Evolutionary conservation across 2,888 invertebrate genomes (phyloP), one percentile per base, ranked within the genome.

Genomic region (Epicampocera succincta): DNA sequence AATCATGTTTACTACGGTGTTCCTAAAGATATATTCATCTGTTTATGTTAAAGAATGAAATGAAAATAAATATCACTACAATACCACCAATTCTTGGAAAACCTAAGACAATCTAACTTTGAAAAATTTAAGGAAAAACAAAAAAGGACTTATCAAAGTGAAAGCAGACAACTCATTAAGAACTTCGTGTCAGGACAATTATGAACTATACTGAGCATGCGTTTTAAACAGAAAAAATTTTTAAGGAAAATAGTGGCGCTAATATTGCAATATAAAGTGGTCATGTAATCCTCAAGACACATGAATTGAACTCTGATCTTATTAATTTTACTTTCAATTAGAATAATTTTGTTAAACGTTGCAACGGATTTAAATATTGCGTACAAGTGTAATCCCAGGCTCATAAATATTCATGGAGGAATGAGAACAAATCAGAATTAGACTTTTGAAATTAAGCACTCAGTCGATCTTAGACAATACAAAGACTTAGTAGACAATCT

Each of bases 341-440:
- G 25, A 5, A 2, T 25, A 48, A 5, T 48, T 48, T 5, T 17
- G 8, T 2, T 6, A 48, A 48, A 15, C 17, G 17, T 48, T 17
- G 15, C 46, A 1, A 33, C 48, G 5, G 48, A 38, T 19, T 11
- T 48, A 6, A 65, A 38, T 38, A 76, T 81, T 21, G 21, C 82
- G 11, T 76, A 82, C 42, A 80, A 84, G 38, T 74, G 63, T 5
- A 69, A 69, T 50, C 44, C 68, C 12, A 69, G 72, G 63, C 50
- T 77, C 2, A 42, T 80, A 11, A 54, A 52, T 6, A 56, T 81
- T 1, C 60, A 78, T 19, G 21, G 13, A 5, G 78, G 75, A 48
- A 66, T 25, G 25, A 78, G 68, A 29, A 84, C 21, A 54, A 56
- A 42, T 4, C 75, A 76, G 15, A 72, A 33, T 8, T 75, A 79